These are phyloP conservation scores for Psettodes erumei DNA, from an alignment of 2,113 vertebrate species.

Conservation along the genomic window DNA sequence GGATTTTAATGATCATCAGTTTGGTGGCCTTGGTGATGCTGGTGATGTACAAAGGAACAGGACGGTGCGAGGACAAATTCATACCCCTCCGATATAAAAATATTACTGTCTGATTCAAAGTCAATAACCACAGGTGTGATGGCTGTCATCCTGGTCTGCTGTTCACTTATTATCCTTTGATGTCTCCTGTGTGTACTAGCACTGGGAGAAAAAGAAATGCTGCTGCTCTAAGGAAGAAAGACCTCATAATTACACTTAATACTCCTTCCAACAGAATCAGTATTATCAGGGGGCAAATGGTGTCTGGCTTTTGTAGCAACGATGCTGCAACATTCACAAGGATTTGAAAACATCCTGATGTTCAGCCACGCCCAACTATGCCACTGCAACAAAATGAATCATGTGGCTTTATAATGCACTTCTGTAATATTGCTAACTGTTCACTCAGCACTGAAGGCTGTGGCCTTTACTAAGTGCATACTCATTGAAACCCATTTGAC, in stretches of 20 bases:
- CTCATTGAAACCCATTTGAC: too few species aligned
- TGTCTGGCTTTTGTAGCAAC: constrained; percentile 6
- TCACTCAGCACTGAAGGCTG: neutral
- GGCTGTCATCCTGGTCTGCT: neutral
- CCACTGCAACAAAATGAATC: neutral
- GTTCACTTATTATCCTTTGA: neutral
- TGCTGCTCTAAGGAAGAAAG: constrained; percentile 9
- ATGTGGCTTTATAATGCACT: neutral
- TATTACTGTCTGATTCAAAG: neutral
- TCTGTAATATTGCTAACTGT: neutral
- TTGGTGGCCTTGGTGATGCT: too few species aligned
- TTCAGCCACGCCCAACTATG: neutral
- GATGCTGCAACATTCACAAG: too few species aligned
- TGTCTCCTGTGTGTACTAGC: neutral
- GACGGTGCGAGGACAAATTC: too few species aligned
- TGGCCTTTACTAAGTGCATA: too few species aligned
- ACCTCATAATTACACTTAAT: constrained; percentile 14
- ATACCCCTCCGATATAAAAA: too few species aligned
- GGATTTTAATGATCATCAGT: too few species aligned
- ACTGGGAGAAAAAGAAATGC: neutral
- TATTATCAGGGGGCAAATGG: constrained; percentile 6
- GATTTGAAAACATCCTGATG: neutral
- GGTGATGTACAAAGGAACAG: too few species aligned
- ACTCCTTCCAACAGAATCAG: neutral
- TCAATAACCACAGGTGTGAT: neutral